These are phyloP conservation scores for Leptogaster cylindrica DNA, from an alignment of 2,888 invertebrate genomes.

Conservation along the genomic window DNA sequence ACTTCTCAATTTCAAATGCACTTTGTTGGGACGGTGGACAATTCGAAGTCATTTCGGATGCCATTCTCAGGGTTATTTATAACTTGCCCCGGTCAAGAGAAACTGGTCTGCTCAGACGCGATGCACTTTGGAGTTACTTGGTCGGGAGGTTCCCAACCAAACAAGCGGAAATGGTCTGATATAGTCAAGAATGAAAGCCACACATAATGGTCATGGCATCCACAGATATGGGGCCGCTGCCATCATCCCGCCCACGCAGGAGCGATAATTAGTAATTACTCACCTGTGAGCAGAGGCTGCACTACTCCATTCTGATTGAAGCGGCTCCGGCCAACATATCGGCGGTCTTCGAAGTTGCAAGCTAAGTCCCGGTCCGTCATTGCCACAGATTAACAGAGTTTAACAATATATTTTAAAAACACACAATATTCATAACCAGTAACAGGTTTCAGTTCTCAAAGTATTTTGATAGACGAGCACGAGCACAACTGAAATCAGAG, in stretches of 20 bases:
- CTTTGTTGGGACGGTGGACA: no score
- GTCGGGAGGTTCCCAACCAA: no score
- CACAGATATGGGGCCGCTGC: slow-evolving; percentile 45
- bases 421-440: slow-evolving; percentile 14
- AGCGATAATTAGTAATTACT: slow-evolving; percentile 48
- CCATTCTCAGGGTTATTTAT: no score
- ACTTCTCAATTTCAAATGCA: no score
- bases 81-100: no score
- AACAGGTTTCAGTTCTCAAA: background rate
- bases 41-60: no score
- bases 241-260: background rate
- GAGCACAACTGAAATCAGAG: background rate
- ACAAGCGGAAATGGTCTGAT: no score
- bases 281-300: slow-evolving; percentile 89
- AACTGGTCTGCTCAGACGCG: no score
- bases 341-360: slow-evolving; percentile 54
- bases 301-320: slow-evolving; percentile 69
- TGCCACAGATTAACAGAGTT: no score
- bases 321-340: slow-evolving; percentile 58
- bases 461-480: background rate
- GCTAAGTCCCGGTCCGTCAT: slow-evolving; percentile 59
- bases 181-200: no score
- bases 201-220: no score
- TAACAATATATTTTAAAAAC: background rate
- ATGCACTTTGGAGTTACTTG: no score